phyloP scores from a whole-genome alignment of 2,113 vertebrate species.

The Charina bottae region DNA sequence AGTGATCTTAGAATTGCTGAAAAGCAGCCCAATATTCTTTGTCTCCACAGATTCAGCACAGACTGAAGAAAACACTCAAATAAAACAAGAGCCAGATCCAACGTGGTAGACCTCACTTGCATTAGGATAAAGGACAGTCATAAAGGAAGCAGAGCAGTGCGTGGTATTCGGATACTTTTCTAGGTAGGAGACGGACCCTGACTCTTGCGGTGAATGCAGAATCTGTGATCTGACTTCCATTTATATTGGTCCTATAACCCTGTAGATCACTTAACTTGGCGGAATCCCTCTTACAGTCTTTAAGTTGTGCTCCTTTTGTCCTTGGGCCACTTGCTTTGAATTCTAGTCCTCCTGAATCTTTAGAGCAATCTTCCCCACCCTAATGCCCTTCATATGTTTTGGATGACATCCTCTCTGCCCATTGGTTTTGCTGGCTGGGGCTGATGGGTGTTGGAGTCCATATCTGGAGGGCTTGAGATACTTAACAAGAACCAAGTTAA shows the following conservation, averaged over 20 bases:
- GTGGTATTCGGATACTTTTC: conserved; percentile 5
- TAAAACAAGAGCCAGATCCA: conserved; percentile 74
- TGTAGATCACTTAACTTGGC: conserved; percentile 12
- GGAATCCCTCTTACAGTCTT: not conserved
- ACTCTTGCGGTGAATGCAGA: not conserved
- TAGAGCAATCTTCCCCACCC: not conserved
- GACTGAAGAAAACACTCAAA: conserved; percentile 63
- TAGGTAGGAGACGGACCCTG: not conserved
- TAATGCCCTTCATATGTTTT: not conserved
- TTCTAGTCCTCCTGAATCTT: not conserved
- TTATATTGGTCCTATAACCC: conserved; percentile 10
- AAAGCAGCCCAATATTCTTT: not conserved
- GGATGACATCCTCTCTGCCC: not conserved
- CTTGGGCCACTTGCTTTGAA: not conserved
- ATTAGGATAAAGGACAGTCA: conserved; percentile 60
- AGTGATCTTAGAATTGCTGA: not conserved
- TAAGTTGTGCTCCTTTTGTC: not conserved
- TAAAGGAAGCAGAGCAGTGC: not conserved
- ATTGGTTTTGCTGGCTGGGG: not conserved
- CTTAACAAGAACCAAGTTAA: not conserved
- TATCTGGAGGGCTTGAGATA: not conserved
- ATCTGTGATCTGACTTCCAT: not conserved
- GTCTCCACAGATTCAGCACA: conserved; percentile 66
- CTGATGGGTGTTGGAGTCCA: not conserved
- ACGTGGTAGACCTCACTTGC: conserved; percentile 68